Percentiles rank a stretch among this genome's conserved stretches.
Conservation (phyloP, 2,113 vertebrate species). For the Patagioenas fasciata region DNA sequence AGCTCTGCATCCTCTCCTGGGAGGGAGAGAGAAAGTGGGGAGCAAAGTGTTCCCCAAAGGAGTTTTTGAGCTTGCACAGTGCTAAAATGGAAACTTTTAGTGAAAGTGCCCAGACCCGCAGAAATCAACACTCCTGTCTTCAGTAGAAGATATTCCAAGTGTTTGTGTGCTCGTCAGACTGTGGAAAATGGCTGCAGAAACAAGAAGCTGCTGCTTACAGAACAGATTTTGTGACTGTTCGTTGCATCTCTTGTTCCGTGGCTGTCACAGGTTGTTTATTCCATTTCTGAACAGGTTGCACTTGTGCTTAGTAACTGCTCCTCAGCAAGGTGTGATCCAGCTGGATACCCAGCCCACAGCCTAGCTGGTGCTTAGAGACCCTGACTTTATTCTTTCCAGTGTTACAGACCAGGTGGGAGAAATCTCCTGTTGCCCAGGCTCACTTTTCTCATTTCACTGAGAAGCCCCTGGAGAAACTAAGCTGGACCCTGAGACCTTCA, state of each 20-base stretch:
- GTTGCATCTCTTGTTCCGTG: background rate
- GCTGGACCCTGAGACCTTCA: background rate
- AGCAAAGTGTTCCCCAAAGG: background rate
- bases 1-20: background rate
- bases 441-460: background rate
- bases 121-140: accelerated
- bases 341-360: background rate
- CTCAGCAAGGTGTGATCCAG: background rate
- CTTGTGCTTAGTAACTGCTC: background rate
- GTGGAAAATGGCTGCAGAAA: background rate
- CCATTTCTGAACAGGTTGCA: background rate
- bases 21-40: no score
- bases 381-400: background rate
- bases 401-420: constrained; percentile 18
- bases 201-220: background rate
- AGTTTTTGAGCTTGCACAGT: accelerated
- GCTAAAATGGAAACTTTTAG: accelerated
- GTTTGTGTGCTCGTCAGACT: accelerated
- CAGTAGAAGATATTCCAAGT: accelerated
- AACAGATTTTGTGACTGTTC: background rate
- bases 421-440: background rate
- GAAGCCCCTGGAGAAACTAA: background rate
- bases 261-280: background rate
- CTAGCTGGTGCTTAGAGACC: background rate
- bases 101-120: background rate